phyloP scores from a whole-genome alignment of 2,797 vertebrate genomes.

The Heteromormyrus szaboi region DNA sequence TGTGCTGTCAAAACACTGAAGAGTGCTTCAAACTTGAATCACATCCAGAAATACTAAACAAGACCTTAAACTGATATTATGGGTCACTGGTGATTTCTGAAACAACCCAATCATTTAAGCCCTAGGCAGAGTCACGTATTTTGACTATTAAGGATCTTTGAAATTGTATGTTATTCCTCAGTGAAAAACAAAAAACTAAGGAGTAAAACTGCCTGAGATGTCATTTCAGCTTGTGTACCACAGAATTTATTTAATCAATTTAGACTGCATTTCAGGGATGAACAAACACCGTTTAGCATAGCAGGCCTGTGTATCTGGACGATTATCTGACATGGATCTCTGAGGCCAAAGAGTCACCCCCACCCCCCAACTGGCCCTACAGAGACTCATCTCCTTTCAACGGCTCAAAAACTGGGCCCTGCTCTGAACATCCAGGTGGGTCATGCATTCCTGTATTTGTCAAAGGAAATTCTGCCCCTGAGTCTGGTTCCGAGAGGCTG shows the following conservation, averaged over 20 bases:
- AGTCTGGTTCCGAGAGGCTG: constrained; percentile 27
- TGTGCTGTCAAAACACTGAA: background rate
- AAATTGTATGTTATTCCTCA: background rate
- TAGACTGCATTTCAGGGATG: background rate
- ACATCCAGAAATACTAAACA: background rate
- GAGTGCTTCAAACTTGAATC: background rate
- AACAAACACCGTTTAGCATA: background rate
- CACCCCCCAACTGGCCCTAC: background rate
- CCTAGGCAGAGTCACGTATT: background rate
- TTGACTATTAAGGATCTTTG: background rate
- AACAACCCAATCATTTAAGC: background rate
- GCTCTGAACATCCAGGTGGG: background rate
- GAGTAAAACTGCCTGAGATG: background rate
- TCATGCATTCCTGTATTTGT: constrained; percentile 32
- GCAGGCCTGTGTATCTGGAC: background rate
- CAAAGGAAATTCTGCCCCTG: constrained; percentile 42
- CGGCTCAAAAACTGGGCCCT: background rate
- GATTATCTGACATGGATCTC: background rate
- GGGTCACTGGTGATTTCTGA: background rate
- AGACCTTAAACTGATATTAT: background rate
- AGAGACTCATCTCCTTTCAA: background rate
- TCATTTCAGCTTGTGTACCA: background rate
- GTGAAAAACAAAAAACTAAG: background rate
- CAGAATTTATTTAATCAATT: background rate
- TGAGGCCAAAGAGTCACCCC: background rate